phyloP scores from a whole-genome alignment of 2,888 invertebrate species.

The Microctonus aethiopoides region DNA sequence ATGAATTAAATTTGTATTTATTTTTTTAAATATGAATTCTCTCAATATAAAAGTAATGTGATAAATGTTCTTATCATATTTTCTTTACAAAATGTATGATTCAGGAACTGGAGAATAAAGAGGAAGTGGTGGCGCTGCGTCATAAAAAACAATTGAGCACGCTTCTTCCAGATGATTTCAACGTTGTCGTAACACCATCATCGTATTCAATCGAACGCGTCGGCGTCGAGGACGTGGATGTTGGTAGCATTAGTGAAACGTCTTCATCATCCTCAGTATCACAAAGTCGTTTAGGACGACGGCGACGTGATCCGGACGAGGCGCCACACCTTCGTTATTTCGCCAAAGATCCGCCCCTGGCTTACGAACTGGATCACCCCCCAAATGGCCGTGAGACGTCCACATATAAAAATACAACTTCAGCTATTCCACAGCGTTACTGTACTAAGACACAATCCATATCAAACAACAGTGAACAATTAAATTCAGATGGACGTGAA shows the following conservation, averaged over 20 bases:
- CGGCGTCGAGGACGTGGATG: conserved; percentile 49
- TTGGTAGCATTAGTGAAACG: neutral
- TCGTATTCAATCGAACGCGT: conserved; percentile 39
- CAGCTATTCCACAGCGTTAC: conserved; percentile 4
- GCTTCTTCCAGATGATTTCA: conserved; percentile 23
- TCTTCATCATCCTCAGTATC: neutral
- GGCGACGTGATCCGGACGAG: conserved; percentile 49
- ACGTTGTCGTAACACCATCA: neutral
- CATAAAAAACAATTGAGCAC: conserved; percentile 33
- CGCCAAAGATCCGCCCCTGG: conserved; percentile 48
- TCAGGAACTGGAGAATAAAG: neutral
- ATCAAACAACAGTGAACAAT: conserved; percentile 24
- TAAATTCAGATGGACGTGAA: conserved; percentile 6
- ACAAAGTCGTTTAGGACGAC: conserved; percentile 26
- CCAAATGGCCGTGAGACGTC: conserved; percentile 32
- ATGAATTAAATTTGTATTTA: too few relatives aligned
- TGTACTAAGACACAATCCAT: conserved; percentile 12
- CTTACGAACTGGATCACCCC: conserved; percentile 36
- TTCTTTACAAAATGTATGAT: neutral
- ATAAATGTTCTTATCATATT: neutral
- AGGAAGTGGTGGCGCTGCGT: conserved; percentile 36
- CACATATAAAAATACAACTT: conserved; percentile 42
- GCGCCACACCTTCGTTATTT: conserved; percentile 37
- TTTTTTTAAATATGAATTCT: too few relatives aligned
- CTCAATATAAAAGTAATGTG: too few relatives aligned